phyloP scores from a whole-genome alignment of 2,888 invertebrate species.

The Gymnoscelis rufifasciata region DNA sequence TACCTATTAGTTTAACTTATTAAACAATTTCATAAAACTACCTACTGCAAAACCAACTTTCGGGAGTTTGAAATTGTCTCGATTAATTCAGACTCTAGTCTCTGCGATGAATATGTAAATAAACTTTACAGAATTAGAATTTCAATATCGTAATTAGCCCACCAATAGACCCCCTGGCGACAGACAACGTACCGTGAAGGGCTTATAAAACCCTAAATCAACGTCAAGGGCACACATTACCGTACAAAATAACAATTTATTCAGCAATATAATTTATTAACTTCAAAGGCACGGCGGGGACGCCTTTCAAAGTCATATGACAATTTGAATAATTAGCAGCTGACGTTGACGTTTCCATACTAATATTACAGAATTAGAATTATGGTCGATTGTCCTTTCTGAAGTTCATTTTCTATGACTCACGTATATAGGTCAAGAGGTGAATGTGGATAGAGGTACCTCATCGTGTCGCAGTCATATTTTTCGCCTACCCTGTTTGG shows the following conservation, averaged over 20 bases:
- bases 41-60: no score
- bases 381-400: slow-evolving; percentile 8
- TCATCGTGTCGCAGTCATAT: neutral
- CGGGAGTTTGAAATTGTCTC: no score
- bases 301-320: slow-evolving; percentile 5
- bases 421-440: neutral
- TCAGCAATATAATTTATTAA: neutral
- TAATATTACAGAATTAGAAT: slow-evolving; percentile 7
- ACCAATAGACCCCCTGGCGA: no score
- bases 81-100: no score
- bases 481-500: no score
- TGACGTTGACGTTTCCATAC: neutral
- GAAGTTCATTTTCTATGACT: slow-evolving; percentile 10
- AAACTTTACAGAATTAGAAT: no score
- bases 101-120: no score
- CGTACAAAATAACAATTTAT: neutral
- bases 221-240: neutral
- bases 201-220: neutral
- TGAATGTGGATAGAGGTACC: neutral
- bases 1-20: no score
- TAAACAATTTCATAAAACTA: no score
- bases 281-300: slow-evolving; percentile 2
- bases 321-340: slow-evolving; percentile 2
- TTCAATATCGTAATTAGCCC: no score
- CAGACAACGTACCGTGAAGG: neutral